Conservation (phyloP, 2,113 vertebrate species). For the Electrona antarctica region DNA sequence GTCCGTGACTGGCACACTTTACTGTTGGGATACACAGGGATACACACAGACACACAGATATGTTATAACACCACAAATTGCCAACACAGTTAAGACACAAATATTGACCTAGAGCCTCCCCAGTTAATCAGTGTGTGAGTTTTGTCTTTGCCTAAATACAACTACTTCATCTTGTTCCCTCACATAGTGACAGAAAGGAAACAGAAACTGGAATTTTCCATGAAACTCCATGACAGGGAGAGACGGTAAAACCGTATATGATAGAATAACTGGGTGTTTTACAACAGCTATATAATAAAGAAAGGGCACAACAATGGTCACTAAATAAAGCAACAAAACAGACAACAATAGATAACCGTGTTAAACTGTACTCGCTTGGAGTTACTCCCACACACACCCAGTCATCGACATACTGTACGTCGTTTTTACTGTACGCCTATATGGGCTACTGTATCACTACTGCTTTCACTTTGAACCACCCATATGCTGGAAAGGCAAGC, state of each 20-base stretch:
- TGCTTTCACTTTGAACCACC: too few relatives aligned
- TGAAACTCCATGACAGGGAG: conserved; percentile 51
- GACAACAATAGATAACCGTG: too few relatives aligned
- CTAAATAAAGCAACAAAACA: neutral
- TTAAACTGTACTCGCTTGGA: too few relatives aligned
- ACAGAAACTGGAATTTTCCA: conserved; percentile 42
- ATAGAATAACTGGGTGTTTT: too few relatives aligned
- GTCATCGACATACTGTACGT: too few relatives aligned
- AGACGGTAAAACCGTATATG: neutral
- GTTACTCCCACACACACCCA: too few relatives aligned
- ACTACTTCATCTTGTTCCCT: conserved; percentile 14
- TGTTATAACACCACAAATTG: neutral
- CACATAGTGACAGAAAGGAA: conserved; percentile 14
- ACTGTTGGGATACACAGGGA: conserved; percentile 42
- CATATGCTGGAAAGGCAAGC: too few relatives aligned
- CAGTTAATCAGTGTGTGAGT: neutral
- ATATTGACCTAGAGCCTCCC: neutral
- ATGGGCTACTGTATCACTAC: too few relatives aligned
- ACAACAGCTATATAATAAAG: neutral
- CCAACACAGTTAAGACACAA: neutral
- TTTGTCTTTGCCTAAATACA: conserved; percentile 5
- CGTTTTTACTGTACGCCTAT: too few relatives aligned
- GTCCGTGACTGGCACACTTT: conserved; percentile 61
- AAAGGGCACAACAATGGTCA: neutral
- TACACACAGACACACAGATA: neutral